Percentiles rank a stretch among this genome's conserved stretches.
Conservation (phyloP, 2,113 vertebrate genomes). For the Bubalus kerabau region DNA sequence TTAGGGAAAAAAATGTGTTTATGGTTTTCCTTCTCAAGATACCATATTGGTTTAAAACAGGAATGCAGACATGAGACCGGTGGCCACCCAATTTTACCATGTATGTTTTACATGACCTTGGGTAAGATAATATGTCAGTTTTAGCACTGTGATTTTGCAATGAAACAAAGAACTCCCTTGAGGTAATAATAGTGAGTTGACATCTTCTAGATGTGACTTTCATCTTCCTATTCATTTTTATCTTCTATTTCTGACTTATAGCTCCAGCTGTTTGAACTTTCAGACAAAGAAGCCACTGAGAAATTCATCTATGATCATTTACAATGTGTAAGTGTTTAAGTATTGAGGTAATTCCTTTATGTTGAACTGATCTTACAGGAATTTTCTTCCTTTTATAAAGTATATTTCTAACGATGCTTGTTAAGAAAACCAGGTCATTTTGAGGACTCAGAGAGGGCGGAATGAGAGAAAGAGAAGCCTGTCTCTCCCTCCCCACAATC, state of each 20-base stretch:
- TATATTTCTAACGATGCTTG: not conserved
- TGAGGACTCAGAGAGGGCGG: not conserved
- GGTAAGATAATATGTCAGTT: not conserved
- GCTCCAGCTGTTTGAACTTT: constrained; percentile 88
- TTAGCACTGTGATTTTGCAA: constrained; percentile 11
- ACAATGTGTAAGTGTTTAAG: constrained; percentile 86
- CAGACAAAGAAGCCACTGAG: constrained; percentile 78
- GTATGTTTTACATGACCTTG: not conserved
- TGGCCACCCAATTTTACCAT: not conserved
- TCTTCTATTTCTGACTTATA: constrained; percentile 48
- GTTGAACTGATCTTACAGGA: not conserved
- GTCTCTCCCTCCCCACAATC: not conserved
- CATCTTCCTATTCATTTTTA: not conserved
- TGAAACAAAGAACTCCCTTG: constrained; percentile 22
- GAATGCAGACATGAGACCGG: not conserved
- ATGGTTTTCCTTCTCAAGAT: not conserved
- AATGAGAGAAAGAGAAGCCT: not conserved
- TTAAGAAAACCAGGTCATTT: constrained; percentile 42
- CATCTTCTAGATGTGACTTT: not conserved
- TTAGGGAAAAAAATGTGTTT: not conserved
- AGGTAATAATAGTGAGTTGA: not conserved
- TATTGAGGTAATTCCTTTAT: constrained; percentile 28
- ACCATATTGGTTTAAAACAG: not conserved
- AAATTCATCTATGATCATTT: constrained; percentile 86
- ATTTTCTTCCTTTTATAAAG: constrained; percentile 23